Percentiles rank a stretch among this genome's conserved stretches.
Evolutionary conservation across 2,797 vertebrate species (phyloP).

Genomic region (Hydrophis major): DNA sequence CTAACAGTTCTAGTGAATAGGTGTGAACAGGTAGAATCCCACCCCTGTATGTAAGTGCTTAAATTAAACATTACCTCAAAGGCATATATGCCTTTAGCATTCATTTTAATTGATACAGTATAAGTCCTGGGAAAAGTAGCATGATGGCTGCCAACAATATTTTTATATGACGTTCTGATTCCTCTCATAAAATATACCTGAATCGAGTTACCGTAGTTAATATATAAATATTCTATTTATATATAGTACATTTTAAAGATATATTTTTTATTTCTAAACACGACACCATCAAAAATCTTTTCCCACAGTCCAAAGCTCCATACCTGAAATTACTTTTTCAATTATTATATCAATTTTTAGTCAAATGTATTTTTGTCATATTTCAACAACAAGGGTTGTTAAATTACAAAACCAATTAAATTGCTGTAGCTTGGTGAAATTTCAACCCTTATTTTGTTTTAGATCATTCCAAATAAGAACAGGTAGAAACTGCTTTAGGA

Average conservation of each 20-base stretch:
- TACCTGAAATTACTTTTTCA: not conserved
- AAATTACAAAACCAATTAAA: not conserved
- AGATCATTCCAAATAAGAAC: not conserved
- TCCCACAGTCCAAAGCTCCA: not conserved
- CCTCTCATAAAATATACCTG: not conserved
- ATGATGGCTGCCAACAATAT: not conserved
- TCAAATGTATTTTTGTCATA: constrained; percentile 1
- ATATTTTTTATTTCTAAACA: not conserved
- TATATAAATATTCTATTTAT: not conserved
- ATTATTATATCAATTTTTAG: not conserved
- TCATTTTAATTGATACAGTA: not conserved
- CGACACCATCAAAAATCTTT: not conserved
- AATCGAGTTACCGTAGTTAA: not conserved
- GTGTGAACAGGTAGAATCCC: no score
- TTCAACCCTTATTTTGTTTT: not conserved
- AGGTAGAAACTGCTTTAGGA: not conserved
- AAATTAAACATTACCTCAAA: not conserved
- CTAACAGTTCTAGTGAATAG: no score
- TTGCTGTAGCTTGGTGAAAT: not conserved
- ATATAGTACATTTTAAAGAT: not conserved
- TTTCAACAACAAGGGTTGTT: constrained; percentile 29
- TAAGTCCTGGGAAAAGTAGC: not conserved
- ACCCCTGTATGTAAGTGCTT: not conserved
- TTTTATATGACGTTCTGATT: not conserved
- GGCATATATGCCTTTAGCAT: not conserved